Base-by-base conservation (phyloP, 1,140 invertebrate genomes). In the Berghia stephanieae region DNA sequence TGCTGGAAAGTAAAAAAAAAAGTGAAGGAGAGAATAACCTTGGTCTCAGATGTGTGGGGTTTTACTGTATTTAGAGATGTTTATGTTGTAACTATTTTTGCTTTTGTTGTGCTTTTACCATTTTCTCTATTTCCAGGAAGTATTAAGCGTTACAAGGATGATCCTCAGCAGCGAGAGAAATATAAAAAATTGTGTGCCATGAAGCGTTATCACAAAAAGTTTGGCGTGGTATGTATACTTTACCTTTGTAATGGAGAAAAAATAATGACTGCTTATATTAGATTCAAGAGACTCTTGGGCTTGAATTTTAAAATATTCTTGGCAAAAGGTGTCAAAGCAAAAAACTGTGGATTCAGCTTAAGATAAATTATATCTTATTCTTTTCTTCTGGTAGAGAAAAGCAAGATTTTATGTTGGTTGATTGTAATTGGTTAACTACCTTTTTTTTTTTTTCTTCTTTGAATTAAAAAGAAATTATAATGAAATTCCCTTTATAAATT, bases 161-260 rank as follows among this genome's bases (percentile, higher is more conserved):
- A 83, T 71, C 73, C 73, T 34, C 63, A 74, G 13, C 83, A 84
- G 36, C 79, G 80, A 36, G 91, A 93, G 55, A 92, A 95, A 36
- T 95, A 95, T 82, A 91, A 93, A 36, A 95, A 95, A 89, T 86
- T 97, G 2, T 94, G 95, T 87, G 93, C 94, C 1, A 91, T 94
- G 77, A 94, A 94, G 81, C 91, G 92, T 40, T 97, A 96, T 90
- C 94, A 95, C 83, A 91, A 91, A 57, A 90, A 92, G 57, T 93
- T 93, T 87, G 95, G 95, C 44, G 86, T 84, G 83, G 86, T 87
- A 69, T 46, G 69, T 70, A 0, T 34, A 40, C 3, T 44, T 10
- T n/a, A 27, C 38, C 34, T 31, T 75, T 36, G 2, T 18, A n/a
- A 27, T 3, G 1, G 16, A 44, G 27, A 13, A n/a, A 49, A 13